Conservation (phyloP, 2,888 invertebrate species). For the Pedicia rivosa region DNA sequence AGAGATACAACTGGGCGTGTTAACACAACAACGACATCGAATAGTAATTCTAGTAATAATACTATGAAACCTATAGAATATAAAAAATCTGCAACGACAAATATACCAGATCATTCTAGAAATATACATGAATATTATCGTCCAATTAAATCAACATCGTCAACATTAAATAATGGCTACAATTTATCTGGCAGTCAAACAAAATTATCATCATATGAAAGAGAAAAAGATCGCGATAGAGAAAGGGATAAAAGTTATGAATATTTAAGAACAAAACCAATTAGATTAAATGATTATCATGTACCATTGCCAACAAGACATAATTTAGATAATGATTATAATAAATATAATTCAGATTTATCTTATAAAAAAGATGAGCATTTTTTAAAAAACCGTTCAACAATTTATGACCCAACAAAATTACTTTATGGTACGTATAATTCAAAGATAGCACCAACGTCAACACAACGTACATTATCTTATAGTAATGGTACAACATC, state of each 20-base stretch:
- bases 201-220: neutral
- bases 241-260: too few species aligned
- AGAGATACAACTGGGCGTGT: conserved; percentile 17
- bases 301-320: neutral
- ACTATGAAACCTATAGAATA: conserved; percentile 7
- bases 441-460: conserved; percentile 19
- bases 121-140: conserved; percentile 4
- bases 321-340: neutral
- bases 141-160: neutral
- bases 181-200: conserved; percentile 2
- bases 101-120: conserved; percentile 5
- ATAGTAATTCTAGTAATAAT: too few species aligned
- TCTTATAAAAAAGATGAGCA: conserved; percentile 1
- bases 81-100: conserved; percentile 6
- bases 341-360: neutral
- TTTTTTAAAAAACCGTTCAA: neutral
- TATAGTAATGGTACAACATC: conserved; percentile 1
- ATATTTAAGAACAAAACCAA: too few species aligned
- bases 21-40: neutral
- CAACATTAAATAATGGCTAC: neutral
- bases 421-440: conserved; percentile 28
- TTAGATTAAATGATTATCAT: neutral
- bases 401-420: conserved; percentile 8
- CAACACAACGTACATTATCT: conserved; percentile 2
- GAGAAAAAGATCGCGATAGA: neutral